Evolutionary conservation across 2,797 vertebrate species (phyloP).

Genomic region (Melanotaenia parkinsoni): DNA sequence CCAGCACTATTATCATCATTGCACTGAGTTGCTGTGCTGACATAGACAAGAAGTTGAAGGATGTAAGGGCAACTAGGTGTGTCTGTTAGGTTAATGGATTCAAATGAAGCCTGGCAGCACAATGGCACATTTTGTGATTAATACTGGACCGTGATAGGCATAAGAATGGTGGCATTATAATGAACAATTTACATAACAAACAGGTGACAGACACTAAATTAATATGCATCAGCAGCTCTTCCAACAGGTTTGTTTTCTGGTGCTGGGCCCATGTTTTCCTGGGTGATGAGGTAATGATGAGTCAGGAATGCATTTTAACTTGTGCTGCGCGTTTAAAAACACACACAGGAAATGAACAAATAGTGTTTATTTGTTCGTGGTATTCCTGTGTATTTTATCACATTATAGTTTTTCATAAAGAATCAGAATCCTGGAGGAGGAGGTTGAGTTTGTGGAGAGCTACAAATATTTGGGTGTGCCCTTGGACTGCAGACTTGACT

Average conservation of each 20-base stretch:
- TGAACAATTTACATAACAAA: conserved; percentile 75
- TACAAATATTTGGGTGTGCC: too few species aligned
- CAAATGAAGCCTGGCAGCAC: conserved; percentile 58
- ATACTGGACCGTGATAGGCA: conserved; percentile 66
- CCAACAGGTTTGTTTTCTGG: conserved; percentile 50
- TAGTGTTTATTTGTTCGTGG: conserved; percentile 2
- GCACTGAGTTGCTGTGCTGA: conserved; percentile 61
- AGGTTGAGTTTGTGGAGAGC: background rate
- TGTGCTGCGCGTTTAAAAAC: conserved; percentile 16
- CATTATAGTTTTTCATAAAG: background rate
- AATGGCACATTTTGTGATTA: conserved; percentile 73
- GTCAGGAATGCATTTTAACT: conserved; percentile 54
- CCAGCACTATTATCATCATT: conserved; percentile 68
- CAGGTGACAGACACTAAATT: conserved; percentile 67
- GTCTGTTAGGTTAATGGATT: conserved; percentile 72
- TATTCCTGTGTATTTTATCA: background rate
- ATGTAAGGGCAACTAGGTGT: conserved; percentile 65
- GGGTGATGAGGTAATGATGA: conserved; percentile 64
- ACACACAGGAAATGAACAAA: background rate
- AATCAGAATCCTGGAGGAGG: too few species aligned
- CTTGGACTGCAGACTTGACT: too few species aligned
- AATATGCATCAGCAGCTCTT: conserved; percentile 68
- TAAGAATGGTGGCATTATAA: conserved; percentile 65
- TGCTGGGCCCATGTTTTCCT: conserved; percentile 47
- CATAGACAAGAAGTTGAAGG: conserved; percentile 68